Percentiles rank a stretch among this genome's conserved stretches.
phyloP scores from a whole-genome alignment of 2,797 vertebrate genomes.

The Lophotriccus pileatus region DNA sequence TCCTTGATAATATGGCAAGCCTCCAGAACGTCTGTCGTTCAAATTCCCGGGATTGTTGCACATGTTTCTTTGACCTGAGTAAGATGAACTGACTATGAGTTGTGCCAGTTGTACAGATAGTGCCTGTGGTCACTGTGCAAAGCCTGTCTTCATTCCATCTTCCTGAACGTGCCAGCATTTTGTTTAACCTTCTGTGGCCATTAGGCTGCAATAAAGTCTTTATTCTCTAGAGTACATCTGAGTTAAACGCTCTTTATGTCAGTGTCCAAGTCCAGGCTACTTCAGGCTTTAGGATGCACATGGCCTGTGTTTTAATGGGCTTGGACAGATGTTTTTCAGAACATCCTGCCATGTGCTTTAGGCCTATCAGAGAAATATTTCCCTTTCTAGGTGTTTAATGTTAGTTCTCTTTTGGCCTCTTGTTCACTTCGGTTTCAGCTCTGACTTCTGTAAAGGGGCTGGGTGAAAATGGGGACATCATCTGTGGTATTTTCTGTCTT shows the following conservation, averaged over 20 bases:
- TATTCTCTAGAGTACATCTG: neutral
- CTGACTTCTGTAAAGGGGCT: neutral
- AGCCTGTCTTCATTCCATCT: neutral
- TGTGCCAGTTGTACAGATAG: slow-evolving; percentile 23
- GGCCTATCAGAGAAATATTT: neutral
- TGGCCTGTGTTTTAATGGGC: neutral
- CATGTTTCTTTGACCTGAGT: slow-evolving; percentile 21
- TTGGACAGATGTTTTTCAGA: neutral
- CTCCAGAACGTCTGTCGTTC: neutral
- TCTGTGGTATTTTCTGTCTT: neutral
- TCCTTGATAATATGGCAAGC: neutral
- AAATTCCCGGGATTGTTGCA: slow-evolving; percentile 21
- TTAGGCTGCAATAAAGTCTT: neutral
- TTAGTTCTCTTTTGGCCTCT: neutral
- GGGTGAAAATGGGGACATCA: neutral
- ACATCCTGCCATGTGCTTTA: neutral
- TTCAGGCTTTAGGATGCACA: neutral
- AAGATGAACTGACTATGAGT: neutral
- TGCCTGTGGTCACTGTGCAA: neutral
- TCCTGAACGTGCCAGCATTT: neutral
- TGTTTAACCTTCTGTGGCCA: neutral
- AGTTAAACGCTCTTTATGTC: neutral
- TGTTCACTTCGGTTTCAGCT: neutral
- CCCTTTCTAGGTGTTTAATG: neutral
- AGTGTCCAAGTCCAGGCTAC: neutral